Conservation (phyloP, 2,113 vertebrate genomes). For the Misgurnus mizolepis region DNA sequence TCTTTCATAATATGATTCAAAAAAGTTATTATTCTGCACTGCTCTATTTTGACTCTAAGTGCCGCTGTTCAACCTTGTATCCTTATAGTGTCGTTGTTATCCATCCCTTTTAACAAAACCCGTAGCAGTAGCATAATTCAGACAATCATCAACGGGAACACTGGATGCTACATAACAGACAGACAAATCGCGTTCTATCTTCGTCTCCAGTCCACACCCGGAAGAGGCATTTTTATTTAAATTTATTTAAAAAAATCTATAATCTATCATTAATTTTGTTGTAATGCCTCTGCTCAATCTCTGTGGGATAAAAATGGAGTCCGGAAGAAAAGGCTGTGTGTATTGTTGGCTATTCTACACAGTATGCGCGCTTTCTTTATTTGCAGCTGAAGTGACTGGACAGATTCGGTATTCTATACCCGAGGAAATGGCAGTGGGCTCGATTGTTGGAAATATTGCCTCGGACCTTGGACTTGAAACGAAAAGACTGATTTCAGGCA, state of each 20-base stretch:
- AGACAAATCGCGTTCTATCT: neutral
- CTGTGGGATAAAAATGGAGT: neutral
- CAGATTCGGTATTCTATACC: constrained; percentile 57
- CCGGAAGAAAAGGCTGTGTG: constrained; percentile 11
- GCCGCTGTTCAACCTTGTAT: constrained; percentile 76
- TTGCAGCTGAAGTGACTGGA: constrained; percentile 8
- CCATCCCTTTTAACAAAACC: constrained; percentile 4
- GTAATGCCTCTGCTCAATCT: neutral
- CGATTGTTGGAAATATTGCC: constrained; percentile 72
- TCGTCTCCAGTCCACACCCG: neutral
- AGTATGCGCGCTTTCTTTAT: neutral
- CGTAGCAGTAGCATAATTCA: neutral
- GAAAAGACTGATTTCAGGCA: constrained; percentile 64
- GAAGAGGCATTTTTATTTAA: constrained; percentile 57
- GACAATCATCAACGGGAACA: neutral
- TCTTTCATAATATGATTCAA: neutral
- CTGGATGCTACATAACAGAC: constrained; percentile 35
- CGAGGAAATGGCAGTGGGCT: constrained; percentile 48
- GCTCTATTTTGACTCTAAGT: constrained; percentile 70
- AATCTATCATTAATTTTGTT: no score
- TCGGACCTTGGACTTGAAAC: constrained; percentile 75
- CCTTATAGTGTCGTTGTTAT: constrained; percentile 1
- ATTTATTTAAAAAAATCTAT: no score
- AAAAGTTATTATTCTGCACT: constrained; percentile 66
- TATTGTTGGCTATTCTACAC: neutral